These are phyloP conservation scores for Melierax canorus DNA, from an alignment of 2,113 vertebrate species.

Conservation along the genomic window DNA sequence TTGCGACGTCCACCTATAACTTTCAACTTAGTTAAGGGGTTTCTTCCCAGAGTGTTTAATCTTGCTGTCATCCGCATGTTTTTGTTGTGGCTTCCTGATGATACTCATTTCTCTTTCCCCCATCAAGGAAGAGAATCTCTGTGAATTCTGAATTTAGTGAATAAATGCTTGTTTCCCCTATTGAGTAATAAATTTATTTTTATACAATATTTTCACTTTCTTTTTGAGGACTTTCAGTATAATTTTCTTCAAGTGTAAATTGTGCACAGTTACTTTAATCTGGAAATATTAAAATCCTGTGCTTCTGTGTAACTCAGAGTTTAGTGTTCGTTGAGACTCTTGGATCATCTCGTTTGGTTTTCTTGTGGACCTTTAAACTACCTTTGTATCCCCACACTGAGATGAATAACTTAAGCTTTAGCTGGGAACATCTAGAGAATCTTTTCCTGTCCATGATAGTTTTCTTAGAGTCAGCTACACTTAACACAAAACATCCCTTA, in stretches of 20 bases:
- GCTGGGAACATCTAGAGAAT: neutral
- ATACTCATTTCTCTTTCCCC: neutral
- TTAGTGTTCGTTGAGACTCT: neutral
- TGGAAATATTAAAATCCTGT: neutral
- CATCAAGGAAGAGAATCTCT: neutral
- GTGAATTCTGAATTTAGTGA: neutral
- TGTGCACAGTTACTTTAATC: neutral
- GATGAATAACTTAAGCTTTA: neutral
- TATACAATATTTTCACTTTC: neutral
- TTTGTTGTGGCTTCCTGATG: neutral
- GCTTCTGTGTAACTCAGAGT: neutral
- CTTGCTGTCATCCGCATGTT: neutral
- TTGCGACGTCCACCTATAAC: neutral
- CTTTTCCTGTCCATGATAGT: fast-evolving
- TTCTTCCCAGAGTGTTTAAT: neutral
- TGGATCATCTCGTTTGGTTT: neutral
- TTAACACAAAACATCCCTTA: neutral
- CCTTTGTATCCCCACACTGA: neutral
- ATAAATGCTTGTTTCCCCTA: neutral
- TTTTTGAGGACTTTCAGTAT: neutral
- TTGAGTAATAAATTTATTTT: slow-evolving; percentile 55
- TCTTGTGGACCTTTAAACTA: neutral
- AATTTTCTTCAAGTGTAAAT: neutral
- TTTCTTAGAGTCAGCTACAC: neutral
- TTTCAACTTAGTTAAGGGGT: neutral